phyloP scores from a whole-genome alignment of 2,797 vertebrate genomes.

The Tokudaia muenninki region DNA sequence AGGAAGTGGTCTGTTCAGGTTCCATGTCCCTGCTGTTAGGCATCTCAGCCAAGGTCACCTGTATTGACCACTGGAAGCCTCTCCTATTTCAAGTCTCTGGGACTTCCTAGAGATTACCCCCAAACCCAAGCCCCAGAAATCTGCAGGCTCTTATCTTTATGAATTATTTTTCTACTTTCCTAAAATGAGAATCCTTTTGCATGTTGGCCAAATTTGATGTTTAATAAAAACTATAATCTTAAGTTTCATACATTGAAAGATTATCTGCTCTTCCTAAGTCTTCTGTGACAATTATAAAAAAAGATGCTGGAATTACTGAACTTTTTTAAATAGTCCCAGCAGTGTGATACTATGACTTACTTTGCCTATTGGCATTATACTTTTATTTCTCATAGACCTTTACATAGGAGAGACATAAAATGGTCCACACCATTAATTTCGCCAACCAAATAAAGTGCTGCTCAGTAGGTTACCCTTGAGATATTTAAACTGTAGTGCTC shows the following conservation, averaged over 20 bases:
- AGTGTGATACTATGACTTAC: conserved; percentile 55
- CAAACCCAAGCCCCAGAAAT: background rate
- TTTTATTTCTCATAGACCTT: conserved; percentile 72
- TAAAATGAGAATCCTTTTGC: background rate
- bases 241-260: background rate
- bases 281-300: background rate
- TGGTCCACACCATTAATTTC: conserved; percentile 73
- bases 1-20: background rate
- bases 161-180: background rate
- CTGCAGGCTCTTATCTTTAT: background rate
- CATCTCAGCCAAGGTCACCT: background rate
- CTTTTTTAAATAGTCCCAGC: conserved; percentile 46
- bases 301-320: background rate
- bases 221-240: conserved; percentile 16
- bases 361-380: conserved; percentile 50
- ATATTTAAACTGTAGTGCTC: conserved; percentile 71
- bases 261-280: background rate
- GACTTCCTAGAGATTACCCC: background rate
- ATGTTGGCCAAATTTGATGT: background rate
- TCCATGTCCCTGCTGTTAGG: background rate
- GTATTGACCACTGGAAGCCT: background rate
- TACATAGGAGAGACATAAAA: conserved; percentile 71
- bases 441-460: conserved; percentile 71
- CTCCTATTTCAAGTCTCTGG: background rate
- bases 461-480: conserved; percentile 75